These are phyloP conservation scores for Pica pica DNA, from an alignment of 2,113 vertebrate species.

Conservation along the genomic window DNA sequence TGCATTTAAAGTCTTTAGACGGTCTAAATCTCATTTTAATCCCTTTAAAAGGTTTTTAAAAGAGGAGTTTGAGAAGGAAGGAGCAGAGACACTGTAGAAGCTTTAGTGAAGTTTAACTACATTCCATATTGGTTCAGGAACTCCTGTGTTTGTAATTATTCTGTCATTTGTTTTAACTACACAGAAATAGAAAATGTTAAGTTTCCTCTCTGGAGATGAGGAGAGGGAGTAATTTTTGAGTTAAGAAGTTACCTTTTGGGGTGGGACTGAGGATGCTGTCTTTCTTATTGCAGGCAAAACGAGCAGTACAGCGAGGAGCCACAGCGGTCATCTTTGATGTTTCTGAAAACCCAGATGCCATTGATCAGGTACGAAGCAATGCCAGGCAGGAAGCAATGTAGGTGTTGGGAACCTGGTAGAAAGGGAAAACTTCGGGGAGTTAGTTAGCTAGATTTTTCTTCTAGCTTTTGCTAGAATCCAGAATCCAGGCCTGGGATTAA, in stretches of 20 bases:
- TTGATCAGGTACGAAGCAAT: slow-evolving; percentile 86
- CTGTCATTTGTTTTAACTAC: not conserved
- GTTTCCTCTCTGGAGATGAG: not conserved
- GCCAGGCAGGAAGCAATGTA: not conserved
- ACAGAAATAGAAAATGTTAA: not conserved
- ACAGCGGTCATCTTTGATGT: slow-evolving; percentile 99
- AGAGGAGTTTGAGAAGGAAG: not conserved
- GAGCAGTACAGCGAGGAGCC: slow-evolving; percentile 94
- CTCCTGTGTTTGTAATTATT: not conserved
- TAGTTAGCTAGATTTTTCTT: not conserved
- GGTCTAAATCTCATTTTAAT: not conserved
- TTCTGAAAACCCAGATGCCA: slow-evolving; percentile 97
- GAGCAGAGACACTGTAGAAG: not conserved
- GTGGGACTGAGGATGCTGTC: slow-evolving; percentile 41
- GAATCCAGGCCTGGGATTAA: not conserved
- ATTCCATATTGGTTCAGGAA: not conserved
- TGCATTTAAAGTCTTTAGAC: not conserved
- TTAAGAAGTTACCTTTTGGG: not conserved
- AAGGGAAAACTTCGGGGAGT: not conserved
- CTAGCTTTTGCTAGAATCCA: not conserved
- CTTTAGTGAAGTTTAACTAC: not conserved
- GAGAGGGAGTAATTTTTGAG: not conserved
- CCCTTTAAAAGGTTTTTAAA: not conserved
- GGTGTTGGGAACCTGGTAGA: not conserved
- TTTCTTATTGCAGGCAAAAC: slow-evolving; percentile 84